Conservation (phyloP, 2,113 vertebrate genomes). For the Aptenodytes forsteri region DNA sequence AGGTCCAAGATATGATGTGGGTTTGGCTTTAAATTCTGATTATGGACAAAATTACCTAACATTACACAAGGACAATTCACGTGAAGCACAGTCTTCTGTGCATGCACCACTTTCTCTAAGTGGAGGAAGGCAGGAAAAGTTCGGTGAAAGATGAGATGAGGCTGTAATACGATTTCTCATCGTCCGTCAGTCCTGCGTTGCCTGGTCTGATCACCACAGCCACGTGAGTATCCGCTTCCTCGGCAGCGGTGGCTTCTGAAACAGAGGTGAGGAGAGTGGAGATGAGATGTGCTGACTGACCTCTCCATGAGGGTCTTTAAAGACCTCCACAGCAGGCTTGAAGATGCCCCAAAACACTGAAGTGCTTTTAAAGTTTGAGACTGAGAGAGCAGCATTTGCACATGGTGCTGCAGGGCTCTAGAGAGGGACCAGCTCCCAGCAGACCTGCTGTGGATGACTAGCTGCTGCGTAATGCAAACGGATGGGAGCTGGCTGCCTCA, state of each 20-base stretch:
- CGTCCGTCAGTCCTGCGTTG: constrained; percentile 91
- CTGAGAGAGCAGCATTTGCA: not conserved
- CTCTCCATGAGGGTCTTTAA: not conserved
- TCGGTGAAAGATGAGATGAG: constrained; percentile 89
- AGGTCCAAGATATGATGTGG: not conserved
- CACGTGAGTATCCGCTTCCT: constrained; percentile 86
- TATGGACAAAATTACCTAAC: constrained; percentile 44
- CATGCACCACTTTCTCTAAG: constrained; percentile 50
- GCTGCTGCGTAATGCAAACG: accelerated
- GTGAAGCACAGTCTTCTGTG: not conserved
- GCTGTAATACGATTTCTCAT: constrained; percentile 85
- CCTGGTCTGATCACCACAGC: constrained; percentile 90
- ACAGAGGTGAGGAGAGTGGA: constrained; percentile 26
- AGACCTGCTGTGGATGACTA: not conserved
- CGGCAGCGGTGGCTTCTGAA: constrained; percentile 90
- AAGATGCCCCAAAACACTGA: not conserved
- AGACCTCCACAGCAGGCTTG: not conserved
- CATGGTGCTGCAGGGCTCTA: accelerated
- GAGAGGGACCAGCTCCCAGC: not conserved
- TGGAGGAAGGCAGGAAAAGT: constrained; percentile 76
- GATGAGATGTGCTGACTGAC: not conserved
- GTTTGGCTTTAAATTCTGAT: constrained; percentile 16
- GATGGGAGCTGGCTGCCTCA: not conserved
- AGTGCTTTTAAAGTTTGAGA: not conserved
- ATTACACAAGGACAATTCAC: not conserved